Base-by-base conservation (phyloP, 2,113 vertebrate genomes). In the Nothobranchius kuhntae region DNA sequence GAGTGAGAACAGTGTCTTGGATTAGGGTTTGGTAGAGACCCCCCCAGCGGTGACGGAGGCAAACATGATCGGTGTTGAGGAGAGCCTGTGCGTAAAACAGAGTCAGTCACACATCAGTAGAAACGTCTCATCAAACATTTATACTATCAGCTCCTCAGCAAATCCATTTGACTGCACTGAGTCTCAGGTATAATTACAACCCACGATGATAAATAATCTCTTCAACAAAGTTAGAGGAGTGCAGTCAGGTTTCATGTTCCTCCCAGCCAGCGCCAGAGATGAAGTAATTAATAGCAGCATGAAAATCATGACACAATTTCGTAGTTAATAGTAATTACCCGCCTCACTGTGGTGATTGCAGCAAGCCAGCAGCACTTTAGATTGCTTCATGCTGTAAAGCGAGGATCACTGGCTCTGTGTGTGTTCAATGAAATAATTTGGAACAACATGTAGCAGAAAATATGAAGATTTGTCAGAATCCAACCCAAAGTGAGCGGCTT, bases 91-190 rank as follows among this genome's bases (percentile, higher is more conserved):
- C 78, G 53, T 36, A 69, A 76, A 47, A 64, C 76, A 65, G 61
- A 84, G 76, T 58, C 65, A 70, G 82, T 78, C 82, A 70, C 73
- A 89, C 85, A 85, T 87, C 73, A 78, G 64, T 71, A 78, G 76
- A 80, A 83, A 78, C 77, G 82, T 87, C 83, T 87, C 77, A 89
- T 87, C 76, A 85, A 87, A 82, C 83, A 82, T 82, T 87, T 85
- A 87, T 70, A 71, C 74, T 77, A 74, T 85, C 78, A 85, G 76
- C 71, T 54, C 73, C 35, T 10, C 74, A 46, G 80, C 66, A 68
- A 85, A 89, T 84, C 74, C 69, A 78, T 87, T 76, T 60, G 74
- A 85, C 82, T 70, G 53, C 13, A 13, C 64, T 0, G 5, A 85
- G 60, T 68, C 71, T 17, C 73, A 76, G 83, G 81, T 81, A 73